phyloP scores from a whole-genome alignment of 2,888 invertebrate species.

The Acanthosoma haemorrhoidale region DNA sequence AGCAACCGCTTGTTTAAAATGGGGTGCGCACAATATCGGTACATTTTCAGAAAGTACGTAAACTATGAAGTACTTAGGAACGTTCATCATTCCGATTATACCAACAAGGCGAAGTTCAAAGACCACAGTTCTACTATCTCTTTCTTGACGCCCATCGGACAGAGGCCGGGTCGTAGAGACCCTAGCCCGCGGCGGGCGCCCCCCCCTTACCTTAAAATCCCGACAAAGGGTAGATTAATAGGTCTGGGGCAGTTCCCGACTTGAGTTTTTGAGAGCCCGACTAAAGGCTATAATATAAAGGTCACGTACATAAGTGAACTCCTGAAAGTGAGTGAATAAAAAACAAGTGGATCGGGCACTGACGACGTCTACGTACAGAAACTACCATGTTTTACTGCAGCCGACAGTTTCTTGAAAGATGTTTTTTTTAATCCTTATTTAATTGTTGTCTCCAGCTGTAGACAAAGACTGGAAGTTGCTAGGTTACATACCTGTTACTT shows the following conservation, averaged over 20 bases:
- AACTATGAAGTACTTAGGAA: slow-evolving; percentile 22
- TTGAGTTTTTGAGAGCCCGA: not conserved
- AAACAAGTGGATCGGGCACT: too few species aligned
- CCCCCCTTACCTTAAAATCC: too few species aligned
- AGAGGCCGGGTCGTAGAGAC: too few species aligned
- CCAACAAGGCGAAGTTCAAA: slow-evolving; percentile 16
- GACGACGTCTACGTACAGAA: slow-evolving; percentile 14
- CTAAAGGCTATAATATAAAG: not conserved
- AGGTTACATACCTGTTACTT: too few species aligned
- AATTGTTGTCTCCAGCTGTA: too few species aligned
- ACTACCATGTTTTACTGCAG: slow-evolving; percentile 12
- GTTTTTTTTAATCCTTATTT: too few species aligned
- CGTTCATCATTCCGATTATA: slow-evolving; percentile 9
- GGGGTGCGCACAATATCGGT: not conserved
- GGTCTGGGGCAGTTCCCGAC: not conserved
- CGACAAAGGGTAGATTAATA: not conserved
- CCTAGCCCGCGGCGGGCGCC: too few species aligned
- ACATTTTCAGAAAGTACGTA: slow-evolving; percentile 2
- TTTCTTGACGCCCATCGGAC: too few species aligned
- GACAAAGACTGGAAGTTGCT: too few species aligned
- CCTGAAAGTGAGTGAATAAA: too few species aligned
- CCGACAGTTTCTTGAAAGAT: slow-evolving; percentile 19
- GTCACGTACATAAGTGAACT: not conserved
- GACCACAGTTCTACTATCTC: too few species aligned
- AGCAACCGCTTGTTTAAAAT: not conserved